Evolutionary conservation across 1,140 invertebrate species (phyloP), one percentile per base, ranked within the genome.

Genomic region (Rhyacophila brunnea): DNA sequence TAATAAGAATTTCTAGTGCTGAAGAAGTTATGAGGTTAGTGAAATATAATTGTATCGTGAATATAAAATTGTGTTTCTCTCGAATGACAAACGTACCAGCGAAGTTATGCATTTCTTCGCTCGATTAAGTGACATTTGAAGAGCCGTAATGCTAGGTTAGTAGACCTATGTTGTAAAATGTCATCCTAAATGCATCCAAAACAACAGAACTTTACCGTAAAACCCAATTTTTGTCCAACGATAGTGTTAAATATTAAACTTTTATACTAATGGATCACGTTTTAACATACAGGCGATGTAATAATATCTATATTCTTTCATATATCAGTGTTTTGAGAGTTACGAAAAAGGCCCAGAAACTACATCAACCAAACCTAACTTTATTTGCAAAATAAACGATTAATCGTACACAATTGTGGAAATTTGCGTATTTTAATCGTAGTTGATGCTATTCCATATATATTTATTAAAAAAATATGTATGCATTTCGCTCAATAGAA

Each of bases 1-100:
- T 75, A 74, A 75, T 73, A 71, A 72, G 67, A 72, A 71, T 74
- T 73, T 75, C 68, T 67, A 70, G 74, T 77, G 74, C 68, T 70
- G 68, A 70, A 73, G 73, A 73, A 72, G 77, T 75, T 75, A 77
- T 78, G 76, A 68, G 64, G 76, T 78, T 72, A 77, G 76, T 74
- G 68, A 69, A 70, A 65, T 68, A 53, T 20, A 47, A 42, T 60
- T 36, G 15, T 40, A 40, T n/a, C 5, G 11, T 40, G 4, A 13
- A 15, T 40, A 4, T 5, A 9, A 5, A 3, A 28, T 5, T 28
- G 23, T n/a, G 9, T 28, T 28, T 28, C 23, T 28, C 23, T 5
- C 9, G 9, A 28, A 28, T 28, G 23, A 28, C 23, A 28, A 5
- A 19, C 35, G 15, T 20, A 36, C 11, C 23, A 7, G 36, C 34